phyloP scores from a whole-genome alignment of 2,113 vertebrate genomes.

The Orthochromis indermauri region DNA sequence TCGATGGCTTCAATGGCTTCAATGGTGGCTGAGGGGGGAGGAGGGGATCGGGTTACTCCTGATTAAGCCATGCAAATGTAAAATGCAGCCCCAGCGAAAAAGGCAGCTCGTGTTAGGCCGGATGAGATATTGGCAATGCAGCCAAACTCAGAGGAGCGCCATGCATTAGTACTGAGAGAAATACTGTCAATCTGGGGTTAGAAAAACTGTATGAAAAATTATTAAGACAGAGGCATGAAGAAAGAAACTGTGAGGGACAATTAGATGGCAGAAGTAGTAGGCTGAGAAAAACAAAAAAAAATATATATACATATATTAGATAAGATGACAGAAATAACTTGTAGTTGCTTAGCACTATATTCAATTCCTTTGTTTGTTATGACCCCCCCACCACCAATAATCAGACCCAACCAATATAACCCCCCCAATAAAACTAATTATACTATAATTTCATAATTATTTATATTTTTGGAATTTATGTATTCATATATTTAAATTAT shows the following conservation, averaged over 20 bases:
- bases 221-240: conserved; percentile 17
- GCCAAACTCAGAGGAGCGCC: conserved; percentile 35
- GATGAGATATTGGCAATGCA: conserved; percentile 45
- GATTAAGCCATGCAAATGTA: conserved; percentile 73
- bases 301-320: not conserved
- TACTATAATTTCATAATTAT: not conserved
- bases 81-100: conserved; percentile 50
- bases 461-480: not conserved
- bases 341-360: not conserved
- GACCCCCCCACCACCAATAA: not conserved
- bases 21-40: conserved; percentile 76
- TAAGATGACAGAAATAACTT: not conserved
- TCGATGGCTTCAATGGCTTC: conserved; percentile 82
- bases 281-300: not conserved
- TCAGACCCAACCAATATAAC: not conserved
- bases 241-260: conserved; percentile 21
- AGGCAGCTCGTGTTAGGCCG: conserved; percentile 33
- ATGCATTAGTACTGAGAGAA: conserved; percentile 31
- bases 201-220: conserved; percentile 7
- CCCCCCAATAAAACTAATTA: not conserved
- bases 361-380: not conserved
- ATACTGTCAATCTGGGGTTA: conserved; percentile 5
- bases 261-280: not conserved
- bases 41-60: conserved; percentile 72
- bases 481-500: not conserved